Evolutionary conservation across 1,140 invertebrate species (phyloP).

Genomic region (Maconellicoccus hirsutus): DNA sequence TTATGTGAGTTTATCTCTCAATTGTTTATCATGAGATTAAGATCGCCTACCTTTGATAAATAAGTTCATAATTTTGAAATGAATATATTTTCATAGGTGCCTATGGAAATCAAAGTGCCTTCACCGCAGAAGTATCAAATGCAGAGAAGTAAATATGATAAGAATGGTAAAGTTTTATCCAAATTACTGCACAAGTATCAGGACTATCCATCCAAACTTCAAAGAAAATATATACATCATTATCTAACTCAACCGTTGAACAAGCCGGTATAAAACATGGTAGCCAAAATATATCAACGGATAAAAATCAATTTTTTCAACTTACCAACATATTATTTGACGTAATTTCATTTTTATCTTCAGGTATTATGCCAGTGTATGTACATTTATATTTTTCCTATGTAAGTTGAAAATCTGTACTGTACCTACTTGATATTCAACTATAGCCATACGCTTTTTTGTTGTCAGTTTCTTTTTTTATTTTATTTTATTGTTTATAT

Average conservation of each 20-base stretch:
- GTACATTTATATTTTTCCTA: no score
- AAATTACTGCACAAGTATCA: conserved; percentile 9
- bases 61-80: no score
- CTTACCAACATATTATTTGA: no score
- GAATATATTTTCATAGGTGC: conserved; percentile 24
- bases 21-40: neutral
- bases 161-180: neutral
- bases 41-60: no score
- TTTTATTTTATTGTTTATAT: no score
- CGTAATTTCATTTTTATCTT: no score
- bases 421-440: no score
- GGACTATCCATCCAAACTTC: neutral
- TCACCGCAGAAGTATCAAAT: neutral
- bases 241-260: neutral
- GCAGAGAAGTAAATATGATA: neutral
- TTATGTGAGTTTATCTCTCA: conserved; percentile 28
- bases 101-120: conserved; percentile 23
- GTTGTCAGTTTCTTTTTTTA: no score
- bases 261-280: neutral
- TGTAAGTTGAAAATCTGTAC: no score
- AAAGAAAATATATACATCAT: conserved; percentile 6
- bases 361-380: no score
- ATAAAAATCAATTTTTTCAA: no score
- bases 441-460: no score
- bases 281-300: neutral